Evolutionary conservation across 1,140 invertebrate species (phyloP).

Genomic region (Bombus difficillimus): DNA sequence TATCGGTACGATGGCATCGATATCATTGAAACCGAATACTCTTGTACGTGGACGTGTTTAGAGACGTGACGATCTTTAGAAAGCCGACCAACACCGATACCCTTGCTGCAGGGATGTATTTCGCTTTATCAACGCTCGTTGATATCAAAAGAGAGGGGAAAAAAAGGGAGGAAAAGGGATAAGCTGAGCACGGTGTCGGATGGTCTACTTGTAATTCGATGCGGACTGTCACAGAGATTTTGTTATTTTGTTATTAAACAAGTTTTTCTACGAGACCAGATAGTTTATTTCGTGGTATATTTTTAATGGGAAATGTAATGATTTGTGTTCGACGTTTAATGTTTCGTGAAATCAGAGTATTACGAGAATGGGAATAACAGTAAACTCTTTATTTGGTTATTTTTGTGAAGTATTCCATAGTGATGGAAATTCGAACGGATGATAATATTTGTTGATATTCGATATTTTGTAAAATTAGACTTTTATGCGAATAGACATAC

Average conservation of each 20-base stretch:
- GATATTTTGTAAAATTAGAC: background rate
- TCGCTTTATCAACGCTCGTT: conserved; percentile 56
- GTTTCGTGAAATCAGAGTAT: no score
- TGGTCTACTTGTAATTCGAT: conserved; percentile 22
- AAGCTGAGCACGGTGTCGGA: background rate
- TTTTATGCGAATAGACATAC: background rate
- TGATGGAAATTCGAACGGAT: no score
- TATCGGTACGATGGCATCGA: conserved; percentile 67
- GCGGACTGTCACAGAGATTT: background rate
- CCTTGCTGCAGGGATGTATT: conserved; percentile 46
- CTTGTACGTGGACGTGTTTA: conserved; percentile 55
- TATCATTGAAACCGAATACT: conserved; percentile 72
- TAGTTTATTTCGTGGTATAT: background rate
- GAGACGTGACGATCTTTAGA: conserved; percentile 53
- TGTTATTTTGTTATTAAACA: conserved; percentile 26
- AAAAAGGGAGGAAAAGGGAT: background rate
- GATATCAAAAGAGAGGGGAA: background rate
- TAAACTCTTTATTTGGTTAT: no score
- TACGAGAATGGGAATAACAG: no score
- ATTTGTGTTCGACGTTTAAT: no score
- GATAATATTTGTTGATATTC: background rate
- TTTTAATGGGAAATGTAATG: no score
- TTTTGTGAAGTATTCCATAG: no score
- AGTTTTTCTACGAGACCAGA: background rate
- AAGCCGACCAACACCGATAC: conserved; percentile 62